Base-by-base conservation (phyloP, 2,113 vertebrate genomes). In the Proteles cristata region DNA sequence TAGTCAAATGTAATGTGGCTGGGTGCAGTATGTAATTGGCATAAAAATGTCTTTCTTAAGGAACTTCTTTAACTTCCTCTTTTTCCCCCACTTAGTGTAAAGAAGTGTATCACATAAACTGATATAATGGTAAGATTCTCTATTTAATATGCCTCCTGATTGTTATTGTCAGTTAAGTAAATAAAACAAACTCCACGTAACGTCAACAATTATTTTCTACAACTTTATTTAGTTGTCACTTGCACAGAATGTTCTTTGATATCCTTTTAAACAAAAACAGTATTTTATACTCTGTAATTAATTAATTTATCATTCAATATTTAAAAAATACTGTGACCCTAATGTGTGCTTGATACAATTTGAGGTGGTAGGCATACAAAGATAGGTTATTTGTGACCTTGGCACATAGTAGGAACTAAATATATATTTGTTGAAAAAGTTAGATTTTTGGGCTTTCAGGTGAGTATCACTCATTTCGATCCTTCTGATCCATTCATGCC, bases 191-290 rank as follows among this genome's bases (percentile, higher is more conserved):
- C 92, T 80, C 17, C 14, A 90, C 26, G 14, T 48, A 73, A 31
- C 8, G 1, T 79, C 26, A 80, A 80, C 15, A 94, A 1, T 43
- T 74, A 3, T 28, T 65, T 65, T 96, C 26, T 74, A 0, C 17
- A 26, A 26, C 14, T 96, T 61, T 65, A 65, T 92, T 85, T 84
- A 96, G 74, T 25, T 96, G 31, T 66, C 69, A 86, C 33, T 74
- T 86, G 15, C 86, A 11, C 31, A 76, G 35, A 71, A 65, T 74
- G 11, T 92, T 88, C n/a, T 90, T 87, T 90, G 16, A 61, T 85
- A 61, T n/a, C 14, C 17, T 89, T 94, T 74, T 95, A 28, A 50
- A 65, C 76, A 95, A 77, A 58, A 33, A 7, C 23, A 87, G 4
- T 88, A 48, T 85, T 92, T 11, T 88, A 0, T 88, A 88, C 69